Conservation (phyloP, 2,888 invertebrate species). For the Euplexia lucipara region DNA sequence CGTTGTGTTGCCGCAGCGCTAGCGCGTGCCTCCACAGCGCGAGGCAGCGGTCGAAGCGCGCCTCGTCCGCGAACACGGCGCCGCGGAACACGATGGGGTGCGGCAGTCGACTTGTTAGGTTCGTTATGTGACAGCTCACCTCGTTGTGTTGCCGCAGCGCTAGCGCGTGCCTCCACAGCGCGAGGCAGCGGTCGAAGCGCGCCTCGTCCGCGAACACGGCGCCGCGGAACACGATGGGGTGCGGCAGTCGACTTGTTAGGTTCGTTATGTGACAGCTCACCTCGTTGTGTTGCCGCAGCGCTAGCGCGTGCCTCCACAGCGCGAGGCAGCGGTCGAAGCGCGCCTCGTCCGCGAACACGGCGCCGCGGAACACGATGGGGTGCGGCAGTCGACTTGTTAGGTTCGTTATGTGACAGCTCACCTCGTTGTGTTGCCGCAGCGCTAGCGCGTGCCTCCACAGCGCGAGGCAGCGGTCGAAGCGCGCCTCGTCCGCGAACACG, state of each 20-base stretch:
- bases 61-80: slow-evolving; percentile 95
- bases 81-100: slow-evolving; percentile 94
- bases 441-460: slow-evolving; percentile 94
- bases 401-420: slow-evolving; percentile 1
- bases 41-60: slow-evolving; percentile 96
- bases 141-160: slow-evolving; percentile 81
- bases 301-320: slow-evolving; percentile 96
- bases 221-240: slow-evolving; percentile 94
- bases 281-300: slow-evolving; percentile 79
- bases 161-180: slow-evolving; percentile 97
- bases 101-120: slow-evolving; percentile 82
- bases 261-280: slow-evolving; percentile 6
- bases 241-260: slow-evolving; percentile 78
- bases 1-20: slow-evolving; percentile 81
- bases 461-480: slow-evolving; percentile 95
- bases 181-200: slow-evolving; percentile 96
- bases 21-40: slow-evolving; percentile 97
- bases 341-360: slow-evolving; percentile 95
- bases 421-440: slow-evolving; percentile 86
- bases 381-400: no score
- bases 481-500: slow-evolving; percentile 87
- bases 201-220: slow-evolving; percentile 95
- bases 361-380: slow-evolving; percentile 93
- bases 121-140: slow-evolving; percentile 2
- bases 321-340: slow-evolving; percentile 96